These are phyloP conservation scores for Syngnathus typhle DNA, from an alignment of 2,113 vertebrate species.

Conservation along the genomic window DNA sequence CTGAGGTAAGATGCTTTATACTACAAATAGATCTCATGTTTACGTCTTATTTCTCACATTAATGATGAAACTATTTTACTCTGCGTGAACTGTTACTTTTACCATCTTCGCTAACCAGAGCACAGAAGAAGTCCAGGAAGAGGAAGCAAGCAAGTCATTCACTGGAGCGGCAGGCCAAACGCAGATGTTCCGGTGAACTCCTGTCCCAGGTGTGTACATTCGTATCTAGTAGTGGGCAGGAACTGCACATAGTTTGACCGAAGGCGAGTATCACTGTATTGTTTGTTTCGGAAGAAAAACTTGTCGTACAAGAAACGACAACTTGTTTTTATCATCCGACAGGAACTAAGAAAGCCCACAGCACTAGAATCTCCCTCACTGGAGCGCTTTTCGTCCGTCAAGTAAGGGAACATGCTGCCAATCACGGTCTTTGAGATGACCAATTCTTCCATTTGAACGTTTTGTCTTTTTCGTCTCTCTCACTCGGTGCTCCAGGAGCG, in stretches of 20 bases:
- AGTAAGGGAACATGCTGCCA: conserved; percentile 63
- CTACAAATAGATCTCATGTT: no score
- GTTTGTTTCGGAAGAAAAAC: not conserved
- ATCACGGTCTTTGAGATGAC: not conserved
- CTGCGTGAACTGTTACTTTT: no score
- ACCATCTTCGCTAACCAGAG: conserved; percentile 73
- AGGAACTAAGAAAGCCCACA: conserved; percentile 58
- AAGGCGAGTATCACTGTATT: conserved; percentile 3
- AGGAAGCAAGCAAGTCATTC: conserved; percentile 81
- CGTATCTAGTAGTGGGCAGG: conserved; percentile 6
- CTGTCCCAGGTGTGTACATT: conserved; percentile 57
- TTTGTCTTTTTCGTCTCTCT: not conserved
- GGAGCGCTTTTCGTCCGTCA: conserved; percentile 80
- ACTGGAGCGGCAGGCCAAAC: conserved; percentile 75
- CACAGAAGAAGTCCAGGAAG: conserved; percentile 83
- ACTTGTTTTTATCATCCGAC: conserved; percentile 1
- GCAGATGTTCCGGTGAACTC: conserved; percentile 59
- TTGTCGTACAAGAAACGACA: not conserved
- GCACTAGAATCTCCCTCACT: conserved; percentile 74
- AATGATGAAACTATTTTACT: no score
- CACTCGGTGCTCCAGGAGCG: conserved; percentile 71
- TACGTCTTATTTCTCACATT: no score
- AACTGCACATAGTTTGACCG: conserved; percentile 7
- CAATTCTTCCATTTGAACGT: not conserved
- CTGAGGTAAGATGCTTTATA: conserved; percentile 71